Percentiles rank a stretch among this genome's conserved stretches.
phyloP scores from a whole-genome alignment of 1,140 invertebrate species.

The Daktulosphaira vitifoliae region DNA sequence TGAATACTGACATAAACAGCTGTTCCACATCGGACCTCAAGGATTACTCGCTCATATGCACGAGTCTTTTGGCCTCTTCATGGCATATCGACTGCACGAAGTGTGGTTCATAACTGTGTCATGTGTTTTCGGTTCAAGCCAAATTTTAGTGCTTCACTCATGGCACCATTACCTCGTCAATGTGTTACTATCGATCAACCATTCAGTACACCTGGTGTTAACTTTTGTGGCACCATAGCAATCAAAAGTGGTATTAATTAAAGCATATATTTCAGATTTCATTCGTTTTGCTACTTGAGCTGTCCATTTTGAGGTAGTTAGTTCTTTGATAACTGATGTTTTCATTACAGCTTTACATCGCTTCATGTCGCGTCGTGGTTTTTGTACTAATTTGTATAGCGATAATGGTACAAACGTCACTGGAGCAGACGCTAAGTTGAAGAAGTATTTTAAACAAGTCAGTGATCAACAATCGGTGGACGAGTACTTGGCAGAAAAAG shows the following conservation, averaged over 20 bases:
- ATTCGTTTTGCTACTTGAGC: not conserved
- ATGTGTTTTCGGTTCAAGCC: not conserved
- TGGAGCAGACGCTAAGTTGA: not conserved
- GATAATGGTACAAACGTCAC: not conserved
- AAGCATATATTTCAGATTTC: not conserved
- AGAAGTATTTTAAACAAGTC: not conserved
- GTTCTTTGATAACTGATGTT: not conserved
- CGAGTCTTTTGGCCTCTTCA: not conserved
- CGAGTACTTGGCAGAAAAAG: not conserved
- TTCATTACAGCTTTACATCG: not conserved
- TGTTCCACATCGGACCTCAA: constrained; percentile 2
- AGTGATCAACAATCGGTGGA: not conserved
- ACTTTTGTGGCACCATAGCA: not conserved
- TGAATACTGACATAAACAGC: not conserved
- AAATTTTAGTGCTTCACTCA: not conserved
- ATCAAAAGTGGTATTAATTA: not conserved
- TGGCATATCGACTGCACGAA: not conserved
- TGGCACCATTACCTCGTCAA: not conserved
- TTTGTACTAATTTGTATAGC: not conserved
- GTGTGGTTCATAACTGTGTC: not conserved
- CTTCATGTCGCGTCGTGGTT: not conserved
- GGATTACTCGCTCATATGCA: not conserved
- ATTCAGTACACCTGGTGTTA: not conserved
- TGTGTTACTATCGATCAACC: not conserved
- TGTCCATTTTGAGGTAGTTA: not conserved